Conservation (phyloP, 1,140 invertebrate genomes). For the Leptinotarsa defecta region DNA sequence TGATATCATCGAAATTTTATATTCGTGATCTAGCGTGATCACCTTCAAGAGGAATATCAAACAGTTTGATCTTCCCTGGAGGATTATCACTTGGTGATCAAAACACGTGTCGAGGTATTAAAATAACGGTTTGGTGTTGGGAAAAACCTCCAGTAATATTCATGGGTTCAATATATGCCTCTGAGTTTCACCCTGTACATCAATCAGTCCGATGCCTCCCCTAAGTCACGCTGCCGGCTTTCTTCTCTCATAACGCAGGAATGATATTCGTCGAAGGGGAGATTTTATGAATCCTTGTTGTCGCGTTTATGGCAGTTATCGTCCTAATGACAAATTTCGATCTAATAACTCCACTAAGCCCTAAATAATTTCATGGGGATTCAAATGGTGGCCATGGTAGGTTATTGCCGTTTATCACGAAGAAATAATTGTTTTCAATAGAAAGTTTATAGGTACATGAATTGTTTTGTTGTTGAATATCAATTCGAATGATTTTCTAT, state of each 20-base stretch:
- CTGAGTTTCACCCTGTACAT: constrained; percentile 3
- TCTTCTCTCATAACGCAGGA: constrained; percentile 16
- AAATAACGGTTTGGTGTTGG: no score
- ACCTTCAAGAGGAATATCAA: no score
- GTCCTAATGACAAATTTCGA: constrained; percentile 23
- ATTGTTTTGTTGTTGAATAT: neutral
- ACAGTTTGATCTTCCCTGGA: no score
- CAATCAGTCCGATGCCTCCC: constrained; percentile 11
- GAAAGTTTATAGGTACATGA: neutral
- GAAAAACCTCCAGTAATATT: no score
- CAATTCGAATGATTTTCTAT: no score
- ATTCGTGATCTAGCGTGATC: no score
- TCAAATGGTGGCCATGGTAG: constrained; percentile 7
- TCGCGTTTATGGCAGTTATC: constrained; percentile 27
- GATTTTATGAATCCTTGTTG: constrained; percentile 27
- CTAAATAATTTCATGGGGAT: neutral
- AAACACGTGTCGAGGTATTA: no score
- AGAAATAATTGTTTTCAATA: neutral
- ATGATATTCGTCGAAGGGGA: constrained; percentile 22
- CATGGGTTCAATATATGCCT: no score
- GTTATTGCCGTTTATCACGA: constrained; percentile 1
- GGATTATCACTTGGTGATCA: no score
- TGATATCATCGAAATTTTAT: no score
- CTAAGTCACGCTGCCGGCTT: constrained; percentile 24
- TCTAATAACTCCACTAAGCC: constrained; percentile 18